Percentiles rank a stretch among this genome's conserved stretches.
These are phyloP conservation scores for Poeciliopsis prolifica DNA, from an alignment of 2,113 vertebrate genomes.

Conservation along the genomic window DNA sequence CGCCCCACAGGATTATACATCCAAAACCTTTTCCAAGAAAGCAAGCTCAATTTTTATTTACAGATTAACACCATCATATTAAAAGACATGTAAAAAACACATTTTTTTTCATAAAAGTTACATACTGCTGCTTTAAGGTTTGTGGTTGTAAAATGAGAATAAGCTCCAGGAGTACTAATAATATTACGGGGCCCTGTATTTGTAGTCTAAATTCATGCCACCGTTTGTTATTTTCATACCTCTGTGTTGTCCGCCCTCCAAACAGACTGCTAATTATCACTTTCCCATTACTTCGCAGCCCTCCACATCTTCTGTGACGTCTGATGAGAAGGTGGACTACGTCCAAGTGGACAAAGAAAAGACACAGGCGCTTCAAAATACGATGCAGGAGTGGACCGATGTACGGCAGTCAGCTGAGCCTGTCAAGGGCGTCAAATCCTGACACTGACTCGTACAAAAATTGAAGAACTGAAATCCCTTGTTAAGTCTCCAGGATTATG, in stretches of 20 bases:
- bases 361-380: constrained; percentile 95
- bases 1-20: too few species aligned
- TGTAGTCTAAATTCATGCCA: not conserved
- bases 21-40: too few species aligned
- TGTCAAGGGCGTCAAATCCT: constrained; percentile 87
- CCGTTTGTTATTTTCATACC: not conserved
- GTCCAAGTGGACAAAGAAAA: constrained; percentile 99
- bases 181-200: not conserved
- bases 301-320: constrained; percentile 93
- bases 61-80: too few species aligned
- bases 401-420: constrained; percentile 94
- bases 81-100: too few species aligned
- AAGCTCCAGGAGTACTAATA: not conserved
- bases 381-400: constrained; percentile 99
- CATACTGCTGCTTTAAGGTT: not conserved
- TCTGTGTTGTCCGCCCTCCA: not conserved
- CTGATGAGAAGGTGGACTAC: constrained; percentile 98
- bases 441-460: constrained; percentile 64
- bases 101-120: too few species aligned
- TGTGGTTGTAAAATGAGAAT: not conserved
- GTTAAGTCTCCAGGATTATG: constrained; percentile 32
- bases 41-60: too few species aligned
- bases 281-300: constrained; percentile 79
- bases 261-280: constrained; percentile 13
- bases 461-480: constrained; percentile 1